Conservation (phyloP, 1,140 invertebrate genomes). For the Rhyzopertha dominica region DNA sequence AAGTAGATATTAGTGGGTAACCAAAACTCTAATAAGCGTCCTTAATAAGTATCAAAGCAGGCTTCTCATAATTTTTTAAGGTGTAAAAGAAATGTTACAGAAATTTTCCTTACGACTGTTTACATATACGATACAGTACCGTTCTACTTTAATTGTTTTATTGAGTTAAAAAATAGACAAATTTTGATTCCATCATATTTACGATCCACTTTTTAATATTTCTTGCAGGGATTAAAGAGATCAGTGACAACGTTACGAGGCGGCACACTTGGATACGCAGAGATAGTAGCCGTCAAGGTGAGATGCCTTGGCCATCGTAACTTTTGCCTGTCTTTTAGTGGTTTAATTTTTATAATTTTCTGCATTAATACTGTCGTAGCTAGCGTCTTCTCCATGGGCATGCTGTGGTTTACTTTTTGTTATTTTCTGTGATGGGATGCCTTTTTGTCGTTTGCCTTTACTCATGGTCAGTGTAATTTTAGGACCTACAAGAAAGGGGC, state of each 20-base stretch:
- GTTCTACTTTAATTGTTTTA: too few species aligned
- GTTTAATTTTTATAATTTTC: slow-evolving; percentile 32
- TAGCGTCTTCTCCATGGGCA: slow-evolving; percentile 8
- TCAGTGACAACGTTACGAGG: slow-evolving; percentile 85
- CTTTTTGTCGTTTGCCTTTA: slow-evolving; percentile 27
- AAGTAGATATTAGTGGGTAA: too few species aligned
- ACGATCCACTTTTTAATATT: too few species aligned
- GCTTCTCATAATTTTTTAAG: too few species aligned
- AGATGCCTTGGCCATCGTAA: slow-evolving; percentile 32
- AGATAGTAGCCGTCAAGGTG: slow-evolving; percentile 95
- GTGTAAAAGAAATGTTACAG: too few species aligned
- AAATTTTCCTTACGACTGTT: too few species aligned
- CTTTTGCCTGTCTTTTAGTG: slow-evolving; percentile 26
- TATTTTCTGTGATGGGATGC: slow-evolving; percentile 10
- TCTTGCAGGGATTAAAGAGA: slow-evolving; percentile 76
- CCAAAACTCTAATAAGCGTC: too few species aligned
- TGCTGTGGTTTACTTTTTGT: slow-evolving; percentile 21
- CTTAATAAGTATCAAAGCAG: too few species aligned
- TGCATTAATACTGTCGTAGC: slow-evolving; percentile 9
- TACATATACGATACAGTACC: too few species aligned
- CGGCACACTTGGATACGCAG: slow-evolving; percentile 82
- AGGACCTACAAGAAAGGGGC: slow-evolving; percentile 82
- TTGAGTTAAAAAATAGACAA: too few species aligned
- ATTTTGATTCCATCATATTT: too few species aligned
- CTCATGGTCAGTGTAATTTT: slow-evolving; percentile 50